Evolutionary conservation across 2,888 invertebrate species (phyloP).

Genomic region (Machimus rusticus): DNA sequence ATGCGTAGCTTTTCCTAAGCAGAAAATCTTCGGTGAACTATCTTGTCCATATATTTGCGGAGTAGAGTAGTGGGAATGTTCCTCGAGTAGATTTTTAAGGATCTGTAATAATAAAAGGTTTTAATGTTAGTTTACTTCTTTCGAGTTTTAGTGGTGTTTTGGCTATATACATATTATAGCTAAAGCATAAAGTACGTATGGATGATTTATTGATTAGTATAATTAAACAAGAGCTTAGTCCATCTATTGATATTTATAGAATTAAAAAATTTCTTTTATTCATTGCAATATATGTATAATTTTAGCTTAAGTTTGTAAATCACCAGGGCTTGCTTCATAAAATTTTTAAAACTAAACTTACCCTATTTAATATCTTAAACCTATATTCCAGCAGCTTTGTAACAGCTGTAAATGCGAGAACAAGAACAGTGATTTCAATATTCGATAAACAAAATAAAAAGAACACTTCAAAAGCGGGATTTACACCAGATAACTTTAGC

Average conservation of each 20-base stretch:
- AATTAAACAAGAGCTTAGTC: too few relatives aligned
- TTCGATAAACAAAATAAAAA: constrained; percentile 59
- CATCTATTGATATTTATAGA: too few relatives aligned
- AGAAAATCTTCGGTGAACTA: background rate
- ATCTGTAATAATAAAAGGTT: background rate
- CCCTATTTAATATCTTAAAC: constrained; percentile 58
- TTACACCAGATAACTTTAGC: constrained; percentile 55
- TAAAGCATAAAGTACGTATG: too few relatives aligned
- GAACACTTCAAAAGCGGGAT: constrained; percentile 58
- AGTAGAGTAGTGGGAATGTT: background rate
- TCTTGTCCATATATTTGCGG: background rate
- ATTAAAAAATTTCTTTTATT: too few relatives aligned
- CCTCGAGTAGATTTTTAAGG: background rate
- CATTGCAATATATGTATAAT: too few relatives aligned
- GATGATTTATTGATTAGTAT: too few relatives aligned
- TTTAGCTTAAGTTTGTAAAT: too few relatives aligned
- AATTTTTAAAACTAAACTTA: constrained; percentile 47
- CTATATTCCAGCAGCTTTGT: constrained; percentile 56
- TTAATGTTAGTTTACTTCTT: too few relatives aligned
- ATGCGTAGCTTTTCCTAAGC: background rate
- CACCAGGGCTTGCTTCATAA: too few relatives aligned
- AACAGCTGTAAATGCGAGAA: constrained; percentile 57
- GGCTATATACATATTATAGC: too few relatives aligned
- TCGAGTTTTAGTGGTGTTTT: too few relatives aligned
- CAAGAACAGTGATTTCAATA: constrained; percentile 58